phyloP scores from a whole-genome alignment of 2,888 invertebrate genomes.

The Isotomurus palustris region DNA sequence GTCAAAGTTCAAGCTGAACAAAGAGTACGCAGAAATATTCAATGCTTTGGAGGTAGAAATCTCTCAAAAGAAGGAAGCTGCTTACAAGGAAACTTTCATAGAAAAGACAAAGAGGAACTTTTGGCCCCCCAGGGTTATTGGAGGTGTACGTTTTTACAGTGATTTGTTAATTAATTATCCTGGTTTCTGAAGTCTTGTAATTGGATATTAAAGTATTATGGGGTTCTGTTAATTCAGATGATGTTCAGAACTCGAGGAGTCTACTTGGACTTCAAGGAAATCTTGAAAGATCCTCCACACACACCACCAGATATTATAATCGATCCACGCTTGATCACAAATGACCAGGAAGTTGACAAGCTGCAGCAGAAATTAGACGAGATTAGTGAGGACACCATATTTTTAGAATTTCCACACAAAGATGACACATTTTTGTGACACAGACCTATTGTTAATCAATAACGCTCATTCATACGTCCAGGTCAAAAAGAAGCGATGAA shows the following conservation, averaged over 20 bases:
- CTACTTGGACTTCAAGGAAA: slow-evolving; percentile 26
- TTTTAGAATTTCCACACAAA: too few relatives aligned
- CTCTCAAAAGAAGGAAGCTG: slow-evolving; percentile 20
- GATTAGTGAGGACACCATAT: too few relatives aligned
- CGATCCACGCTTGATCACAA: too few relatives aligned
- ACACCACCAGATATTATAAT: slow-evolving; percentile 29
- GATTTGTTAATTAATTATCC: background rate
- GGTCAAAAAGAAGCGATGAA: too few relatives aligned
- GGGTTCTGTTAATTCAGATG: background rate
- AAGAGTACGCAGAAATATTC: slow-evolving; percentile 26
- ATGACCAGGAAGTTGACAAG: too few relatives aligned
- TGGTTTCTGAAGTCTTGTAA: background rate
- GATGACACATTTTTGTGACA: too few relatives aligned
- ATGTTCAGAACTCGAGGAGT: slow-evolving; percentile 27
- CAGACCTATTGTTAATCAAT: too few relatives aligned
- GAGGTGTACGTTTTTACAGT: background rate
- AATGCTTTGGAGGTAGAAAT: slow-evolving; percentile 26
- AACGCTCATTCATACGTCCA: too few relatives aligned
- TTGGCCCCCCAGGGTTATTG: slow-evolving; percentile 26
- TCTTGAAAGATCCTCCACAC: slow-evolving; percentile 30
- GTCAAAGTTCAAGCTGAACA: slow-evolving; percentile 21
- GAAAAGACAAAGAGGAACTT: slow-evolving; percentile 30
- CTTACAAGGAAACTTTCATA: slow-evolving; percentile 28
- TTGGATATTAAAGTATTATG: background rate
- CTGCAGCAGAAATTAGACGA: too few relatives aligned